A percentile compares a stretch with the other conserved stretches of the same genome.
Evolutionary conservation across 2,888 invertebrate genomes (phyloP).

Genomic region (Aphidoletes aphidimyza): DNA sequence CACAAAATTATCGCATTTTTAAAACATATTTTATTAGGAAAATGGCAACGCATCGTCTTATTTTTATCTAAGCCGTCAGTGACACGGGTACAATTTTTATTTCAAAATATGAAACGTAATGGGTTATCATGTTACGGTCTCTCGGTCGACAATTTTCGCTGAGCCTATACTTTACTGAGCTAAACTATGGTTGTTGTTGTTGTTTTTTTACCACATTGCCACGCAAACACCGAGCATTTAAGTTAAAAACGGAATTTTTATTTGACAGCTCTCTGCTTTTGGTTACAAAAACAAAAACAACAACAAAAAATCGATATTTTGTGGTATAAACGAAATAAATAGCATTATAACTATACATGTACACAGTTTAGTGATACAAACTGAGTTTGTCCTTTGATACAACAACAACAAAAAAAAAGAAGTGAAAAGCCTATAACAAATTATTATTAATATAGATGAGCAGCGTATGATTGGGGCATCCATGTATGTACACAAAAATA

Average conservation of each 20-base stretch:
- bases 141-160: neutral
- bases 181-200: too few relatives aligned
- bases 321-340: neutral
- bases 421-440: neutral
- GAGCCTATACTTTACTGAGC: neutral
- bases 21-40: slow-evolving; percentile 19
- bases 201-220: neutral
- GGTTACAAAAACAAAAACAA: too few relatives aligned
- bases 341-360: too few relatives aligned
- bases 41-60: neutral
- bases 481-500: neutral
- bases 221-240: neutral
- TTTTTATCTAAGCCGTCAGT: neutral
- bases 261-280: neutral
- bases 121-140: neutral
- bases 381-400: neutral
- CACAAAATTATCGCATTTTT: neutral
- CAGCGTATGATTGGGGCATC: neutral
- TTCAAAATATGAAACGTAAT: neutral
- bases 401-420: neutral
- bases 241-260: neutral
- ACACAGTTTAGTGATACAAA: too few relatives aligned
- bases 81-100: neutral
- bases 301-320: neutral
- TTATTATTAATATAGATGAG: slow-evolving; percentile 1